A percentile compares a stretch with the other conserved stretches of the same genome.
Conservation (phyloP, 2,888 invertebrate species). For the Melanostoma scalare region DNA sequence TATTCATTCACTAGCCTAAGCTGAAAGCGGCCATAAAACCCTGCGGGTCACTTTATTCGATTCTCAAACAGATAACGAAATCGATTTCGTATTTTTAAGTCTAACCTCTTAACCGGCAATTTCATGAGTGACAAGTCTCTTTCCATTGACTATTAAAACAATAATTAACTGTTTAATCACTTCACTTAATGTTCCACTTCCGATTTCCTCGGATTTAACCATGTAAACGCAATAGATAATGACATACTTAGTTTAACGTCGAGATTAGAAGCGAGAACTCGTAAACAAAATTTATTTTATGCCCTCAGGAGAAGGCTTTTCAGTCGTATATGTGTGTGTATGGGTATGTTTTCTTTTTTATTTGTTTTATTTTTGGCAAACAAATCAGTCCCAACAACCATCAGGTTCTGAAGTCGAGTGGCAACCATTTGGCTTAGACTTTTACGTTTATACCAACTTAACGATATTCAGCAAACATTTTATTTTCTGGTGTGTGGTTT, state of each 20-base stretch:
- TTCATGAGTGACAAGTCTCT: slow-evolving; percentile 9
- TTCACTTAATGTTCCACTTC: slow-evolving; percentile 46
- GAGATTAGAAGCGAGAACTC: neutral
- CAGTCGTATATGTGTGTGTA: neutral
- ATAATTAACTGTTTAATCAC: slow-evolving; percentile 43
- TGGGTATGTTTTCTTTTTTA: slow-evolving; percentile 6
- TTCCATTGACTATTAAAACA: slow-evolving; percentile 6
- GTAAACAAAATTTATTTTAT: neutral
- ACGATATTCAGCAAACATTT: slow-evolving; percentile 32
- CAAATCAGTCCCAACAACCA: slow-evolving; percentile 48
- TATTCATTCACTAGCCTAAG: too few species aligned
- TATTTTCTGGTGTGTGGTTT: slow-evolving; percentile 51
- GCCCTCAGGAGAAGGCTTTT: too few species aligned
- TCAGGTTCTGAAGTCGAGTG: slow-evolving; percentile 58
- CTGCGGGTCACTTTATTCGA: too few species aligned
- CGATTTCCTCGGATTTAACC: slow-evolving; percentile 2
- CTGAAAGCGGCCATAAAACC: too few species aligned
- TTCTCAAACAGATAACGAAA: too few species aligned
- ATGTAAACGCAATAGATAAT: neutral
- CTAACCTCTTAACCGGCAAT: slow-evolving; percentile 16
- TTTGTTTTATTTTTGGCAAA: slow-evolving; percentile 18
- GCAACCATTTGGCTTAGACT: slow-evolving; percentile 63
- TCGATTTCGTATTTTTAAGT: too few species aligned
- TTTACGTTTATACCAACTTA: slow-evolving; percentile 54
- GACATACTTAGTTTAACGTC: neutral